Evolutionary conservation across 1,140 invertebrate species (phyloP), one percentile per base, ranked within the genome.

Genomic region (Carcinoscorpius rotundicauda): DNA sequence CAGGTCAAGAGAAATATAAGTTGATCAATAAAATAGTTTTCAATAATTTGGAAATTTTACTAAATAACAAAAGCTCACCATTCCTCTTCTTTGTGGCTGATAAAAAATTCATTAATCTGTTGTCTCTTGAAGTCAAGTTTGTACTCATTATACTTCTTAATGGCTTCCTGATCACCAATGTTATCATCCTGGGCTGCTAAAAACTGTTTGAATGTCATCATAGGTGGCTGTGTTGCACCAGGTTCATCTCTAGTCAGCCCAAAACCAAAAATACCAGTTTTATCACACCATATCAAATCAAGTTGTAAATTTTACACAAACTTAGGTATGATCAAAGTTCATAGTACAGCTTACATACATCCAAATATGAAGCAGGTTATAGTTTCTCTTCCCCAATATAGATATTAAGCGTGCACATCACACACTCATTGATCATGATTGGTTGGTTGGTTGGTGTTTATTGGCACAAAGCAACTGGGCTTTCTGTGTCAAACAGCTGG

Each of bases 1-100:
- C 29, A 29, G 29, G 29, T 29, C 29, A 29, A 29, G 29, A 29
- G 29, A 29, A 0, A 29, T 29, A 29, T 29, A 29, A 29, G 29
- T 29, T 29, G 29, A 29, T 29, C 29, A 29, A 29, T 29, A 29
- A 29, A 29, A 29, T 29, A 29, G 29, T 29, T 29, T 29, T 29
- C 29, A 29, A 29, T 29, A 29, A 29, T 29, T 29, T 29, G 29
- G 29, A 29, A 29, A 29, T 29, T 29, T 29, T 29, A 29, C 29
- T 29, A 29, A 29, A 29, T 29, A 29, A 29, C 29, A 62, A 56
- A 55, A 64, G 70, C 86, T 83, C 83, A 99, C 97, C 97, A 99
- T 87, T 99, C 97, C 78, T 99, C 97, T 75, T 99, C 96, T 80
- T 98, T 98, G 81, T 99, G 97, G 52, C 87, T 86, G 73, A 98